Percentiles rank a stretch among this genome's conserved stretches.
phyloP scores from a whole-genome alignment of 2,888 invertebrate genomes.

The Dolichopus griseipennis region DNA sequence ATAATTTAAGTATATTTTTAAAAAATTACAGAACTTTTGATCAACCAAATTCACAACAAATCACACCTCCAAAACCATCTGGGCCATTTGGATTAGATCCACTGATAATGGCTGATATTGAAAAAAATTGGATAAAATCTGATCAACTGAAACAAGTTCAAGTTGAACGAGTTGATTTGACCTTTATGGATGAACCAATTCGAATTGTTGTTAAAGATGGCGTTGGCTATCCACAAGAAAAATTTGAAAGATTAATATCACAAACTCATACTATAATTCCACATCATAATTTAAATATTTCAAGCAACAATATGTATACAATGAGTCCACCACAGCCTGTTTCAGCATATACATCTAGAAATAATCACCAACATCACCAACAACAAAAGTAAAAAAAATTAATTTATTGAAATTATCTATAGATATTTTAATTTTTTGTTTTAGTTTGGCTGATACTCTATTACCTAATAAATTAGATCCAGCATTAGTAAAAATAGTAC shows the following conservation, averaged over 20 bases:
- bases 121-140: conserved; percentile 44
- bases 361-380: conserved; percentile 5
- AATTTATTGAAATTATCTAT: background rate
- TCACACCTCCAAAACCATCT: conserved; percentile 45
- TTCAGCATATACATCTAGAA: conserved; percentile 11
- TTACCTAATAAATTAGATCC: conserved; percentile 39
- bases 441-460: conserved; percentile 38
- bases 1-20: background rate
- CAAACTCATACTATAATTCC: conserved; percentile 32
- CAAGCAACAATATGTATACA: conserved; percentile 24
- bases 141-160: conserved; percentile 44
- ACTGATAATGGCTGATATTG: conserved; percentile 60
- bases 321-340: conserved; percentile 31
- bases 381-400: conserved; percentile 4
- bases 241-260: conserved; percentile 36
- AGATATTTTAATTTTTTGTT: conserved; percentile 5
- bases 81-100: conserved; percentile 75
- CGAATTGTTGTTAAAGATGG: conserved; percentile 48
- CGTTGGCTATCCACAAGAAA: conserved; percentile 40
- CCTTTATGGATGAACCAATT: conserved; percentile 45
- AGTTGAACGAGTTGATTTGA: conserved; percentile 35
- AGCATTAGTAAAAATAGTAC: conserved; percentile 44
- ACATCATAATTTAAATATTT: conserved; percentile 31
- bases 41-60: conserved; percentile 37
- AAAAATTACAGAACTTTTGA: conserved; percentile 34